Conservation (phyloP, 2,113 vertebrate species). For the Psephotus haematonotus region DNA sequence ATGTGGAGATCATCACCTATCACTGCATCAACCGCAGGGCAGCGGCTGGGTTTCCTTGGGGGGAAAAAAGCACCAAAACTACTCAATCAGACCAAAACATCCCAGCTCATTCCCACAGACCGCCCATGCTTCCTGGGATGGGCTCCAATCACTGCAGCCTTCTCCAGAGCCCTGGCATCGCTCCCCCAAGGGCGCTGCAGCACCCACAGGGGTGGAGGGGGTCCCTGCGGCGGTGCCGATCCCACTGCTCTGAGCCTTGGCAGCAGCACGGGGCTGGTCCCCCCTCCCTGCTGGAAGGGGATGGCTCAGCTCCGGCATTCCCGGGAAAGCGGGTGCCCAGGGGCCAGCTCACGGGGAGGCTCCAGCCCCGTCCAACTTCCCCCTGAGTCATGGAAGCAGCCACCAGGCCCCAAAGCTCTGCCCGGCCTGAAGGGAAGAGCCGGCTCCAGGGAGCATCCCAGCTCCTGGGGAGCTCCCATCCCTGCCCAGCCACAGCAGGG, state of each 20-base stretch:
- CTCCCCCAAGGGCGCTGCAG: not conserved
- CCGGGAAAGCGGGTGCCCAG: not conserved
- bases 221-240: too few relatives aligned
- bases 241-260: not conserved
- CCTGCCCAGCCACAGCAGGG: not conserved
- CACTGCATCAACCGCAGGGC: not conserved
- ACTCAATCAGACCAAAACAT: too few relatives aligned
- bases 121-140: not conserved
- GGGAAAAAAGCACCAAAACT: not conserved
- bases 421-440: not conserved
- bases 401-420: not conserved
- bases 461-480: not conserved
- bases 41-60: rapidly evolving
- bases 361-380: not conserved
- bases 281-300: not conserved
- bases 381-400: not conserved
- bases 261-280: not conserved
- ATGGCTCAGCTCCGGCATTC: not conserved
- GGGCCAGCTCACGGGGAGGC: not conserved
- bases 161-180: not conserved
- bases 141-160: not conserved
- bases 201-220: too few relatives aligned
- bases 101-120: not conserved
- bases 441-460: not conserved
- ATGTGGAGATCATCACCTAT: not conserved